Conservation (phyloP, 1,140 invertebrate genomes). For the Radopholus similis region DNA sequence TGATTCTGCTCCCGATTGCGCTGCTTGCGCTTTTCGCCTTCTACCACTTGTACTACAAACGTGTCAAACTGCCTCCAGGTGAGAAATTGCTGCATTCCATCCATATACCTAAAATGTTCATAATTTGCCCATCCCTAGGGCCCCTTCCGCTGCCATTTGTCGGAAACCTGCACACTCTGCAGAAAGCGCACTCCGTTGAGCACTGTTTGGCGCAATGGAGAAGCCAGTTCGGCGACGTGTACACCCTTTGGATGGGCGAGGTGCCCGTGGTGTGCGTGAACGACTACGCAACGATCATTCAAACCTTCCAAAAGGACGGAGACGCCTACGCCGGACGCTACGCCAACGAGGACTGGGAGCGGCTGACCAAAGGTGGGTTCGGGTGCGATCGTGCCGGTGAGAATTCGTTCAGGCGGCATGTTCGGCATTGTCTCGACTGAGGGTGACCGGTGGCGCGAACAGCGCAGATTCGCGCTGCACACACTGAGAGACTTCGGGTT, state of each 20-base stretch:
- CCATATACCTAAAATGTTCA: too few species aligned
- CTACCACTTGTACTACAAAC: neutral
- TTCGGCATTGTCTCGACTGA: conserved; percentile 39
- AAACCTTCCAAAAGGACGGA: conserved; percentile 43
- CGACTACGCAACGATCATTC: conserved; percentile 38
- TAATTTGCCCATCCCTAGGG: neutral
- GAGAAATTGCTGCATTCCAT: too few species aligned
- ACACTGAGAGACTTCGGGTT: conserved; percentile 44
- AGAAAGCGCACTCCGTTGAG: neutral
- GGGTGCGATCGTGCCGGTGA: neutral
- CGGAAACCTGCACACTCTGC: neutral
- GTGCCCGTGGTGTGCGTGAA: conserved; percentile 26
- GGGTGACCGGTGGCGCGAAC: conserved; percentile 40
- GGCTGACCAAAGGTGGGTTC: conserved; percentile 21
- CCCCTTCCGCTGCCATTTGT: neutral
- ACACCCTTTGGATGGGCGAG: conserved; percentile 30
- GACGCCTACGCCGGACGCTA: conserved; percentile 39
- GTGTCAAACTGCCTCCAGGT: neutral
- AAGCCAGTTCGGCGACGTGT: conserved; percentile 21
- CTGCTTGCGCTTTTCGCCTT: neutral
- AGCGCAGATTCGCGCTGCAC: conserved; percentile 45
- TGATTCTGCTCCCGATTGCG: too few species aligned
- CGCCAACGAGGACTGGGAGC: conserved; percentile 23
- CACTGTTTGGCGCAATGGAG: conserved; percentile 9
- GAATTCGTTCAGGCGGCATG: conserved; percentile 27